Evolutionary conservation across 2,888 invertebrate genomes (phyloP), one percentile per base, ranked within the genome.

Genomic region (Leucophenga maculata): DNA sequence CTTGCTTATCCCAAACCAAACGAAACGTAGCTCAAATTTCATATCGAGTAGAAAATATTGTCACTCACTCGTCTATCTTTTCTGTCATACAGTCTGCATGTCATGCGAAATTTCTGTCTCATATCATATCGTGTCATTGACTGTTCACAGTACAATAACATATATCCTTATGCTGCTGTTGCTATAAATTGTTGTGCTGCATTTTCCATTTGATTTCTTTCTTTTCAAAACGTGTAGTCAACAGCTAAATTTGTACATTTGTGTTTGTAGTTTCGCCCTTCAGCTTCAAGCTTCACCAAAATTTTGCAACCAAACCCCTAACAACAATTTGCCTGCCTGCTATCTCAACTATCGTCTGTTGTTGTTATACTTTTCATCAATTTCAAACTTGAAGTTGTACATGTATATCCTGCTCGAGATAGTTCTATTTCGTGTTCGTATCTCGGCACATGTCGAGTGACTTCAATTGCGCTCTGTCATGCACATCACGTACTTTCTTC

Each of bases 161-260:
- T 13, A 13, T 46, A 46, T n/a, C 14, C 46, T 46, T 46, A 46
- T 46, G 46, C 46, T n/a, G 31, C 14, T 32, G 26, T 4, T 57
- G 4, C 14, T 16, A n/a, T 60, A 16, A 44, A 44, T 32, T 60
- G 60, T 60, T 60, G 44, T 78, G 81, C 16, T 78, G 81, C 79
- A 77, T 80, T 80, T 84, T 77, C 72, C 74, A 73, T 76, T 74
- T 84, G 80, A 84, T 80, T 80, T 84, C 81, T 72, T 75, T 68
- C 54, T 54, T 55, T 66, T 70, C 73, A 66, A n/a, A 18, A 60
- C 20, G 60, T 44, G 26, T 6, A 60, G 39, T 60, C 60, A 44
- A 60, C 60, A 44, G 18, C 39, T 18, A 60, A 60, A 60, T 60
- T 60, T 60, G 39, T 50, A 50, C 50, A 50, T 50, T 50, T 50